Evolutionary conservation across 2,113 vertebrate species (phyloP).

Genomic region (Gobio gobio): DNA sequence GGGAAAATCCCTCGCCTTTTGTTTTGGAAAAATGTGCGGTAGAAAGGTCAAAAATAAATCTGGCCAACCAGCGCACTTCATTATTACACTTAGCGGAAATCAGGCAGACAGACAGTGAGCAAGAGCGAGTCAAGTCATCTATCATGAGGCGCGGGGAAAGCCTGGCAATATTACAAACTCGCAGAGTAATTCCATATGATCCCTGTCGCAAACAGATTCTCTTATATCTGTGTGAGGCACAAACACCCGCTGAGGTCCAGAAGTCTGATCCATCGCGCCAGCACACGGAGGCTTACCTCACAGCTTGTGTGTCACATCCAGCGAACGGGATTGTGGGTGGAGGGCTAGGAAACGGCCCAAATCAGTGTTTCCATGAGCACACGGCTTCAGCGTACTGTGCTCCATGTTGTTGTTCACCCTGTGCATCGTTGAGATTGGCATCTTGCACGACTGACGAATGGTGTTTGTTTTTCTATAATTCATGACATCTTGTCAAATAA

Average conservation of each 20-base stretch:
- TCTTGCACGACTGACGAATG: conserved; percentile 13
- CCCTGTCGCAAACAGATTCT: conserved; percentile 42
- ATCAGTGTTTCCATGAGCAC: conserved; percentile 57
- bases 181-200: conserved; percentile 44
- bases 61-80: conserved; percentile 49
- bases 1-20: conserved; percentile 54
- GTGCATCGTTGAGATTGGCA: conserved; percentile 32
- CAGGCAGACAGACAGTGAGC: conserved; percentile 58
- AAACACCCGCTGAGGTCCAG: conserved; percentile 37
- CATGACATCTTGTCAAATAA: conserved; percentile 16
- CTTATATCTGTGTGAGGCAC: conserved; percentile 24
- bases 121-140: conserved; percentile 50
- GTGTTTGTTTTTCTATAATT: conserved; percentile 30
- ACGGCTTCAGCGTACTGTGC: neutral
- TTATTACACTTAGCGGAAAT: conserved; percentile 51
- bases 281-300: conserved; percentile 42
- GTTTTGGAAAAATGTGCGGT: conserved; percentile 47
- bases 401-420: conserved; percentile 23
- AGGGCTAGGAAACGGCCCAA: conserved; percentile 29
- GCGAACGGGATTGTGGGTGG: conserved; percentile 8
- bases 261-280: conserved; percentile 26
- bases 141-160: conserved; percentile 28
- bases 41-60: conserved; percentile 51
- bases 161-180: conserved; percentile 23
- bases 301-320: conserved; percentile 37